Evolutionary conservation across 2,797 vertebrate species (phyloP), one percentile per base, ranked within the genome.

Genomic region (Eurystomus glaucurus): DNA sequence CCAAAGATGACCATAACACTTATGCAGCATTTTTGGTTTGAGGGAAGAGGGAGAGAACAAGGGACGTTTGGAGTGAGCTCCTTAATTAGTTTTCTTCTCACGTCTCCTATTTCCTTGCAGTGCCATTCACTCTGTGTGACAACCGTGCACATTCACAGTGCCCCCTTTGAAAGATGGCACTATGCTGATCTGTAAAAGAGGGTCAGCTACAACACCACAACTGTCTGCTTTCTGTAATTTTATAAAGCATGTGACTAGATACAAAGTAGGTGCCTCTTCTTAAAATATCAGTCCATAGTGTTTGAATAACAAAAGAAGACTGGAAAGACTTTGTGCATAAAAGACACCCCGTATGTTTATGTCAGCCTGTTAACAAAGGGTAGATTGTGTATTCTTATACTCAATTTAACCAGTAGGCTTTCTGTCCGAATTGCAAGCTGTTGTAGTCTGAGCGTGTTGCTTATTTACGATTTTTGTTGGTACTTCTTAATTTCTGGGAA

Each of bases 11-110:
- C 80, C 46, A 70, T 85, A 92, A 85, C 2, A 2, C 64, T 74
- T 87, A 22, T 8, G 9, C 58, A 94, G 70, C 57, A 62, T 33
- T 97, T 82, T 88, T 93, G 51, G n/a, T 82, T 69, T 92, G 46
- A 66, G 50, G 39, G 75, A 86, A 75, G 75, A 95, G 46, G 26
- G 43, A 65, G 61, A 64, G 48, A 85, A 51, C 45, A 90, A 80
- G 70, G 20, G 92, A 64, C 6, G 33, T 69, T 43, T 84, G 69
- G 69, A 90, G 55, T 71, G 91, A 87, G 37, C 54, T 54, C 10
- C 4, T 94, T 76, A 86, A 62, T 91, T 97, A 62, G 22, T 85
- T 95, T 96, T 94, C 58, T 86, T 93, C 48, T 95, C 84, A 91
- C 6, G 43, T 95, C 84, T 94, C 15, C 12, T 35, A 60, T 88